Percentiles rank a stretch among this genome's conserved stretches.
Evolutionary conservation across 2,888 invertebrate genomes (phyloP).

Genomic region (Chaetoderma sp.): DNA sequence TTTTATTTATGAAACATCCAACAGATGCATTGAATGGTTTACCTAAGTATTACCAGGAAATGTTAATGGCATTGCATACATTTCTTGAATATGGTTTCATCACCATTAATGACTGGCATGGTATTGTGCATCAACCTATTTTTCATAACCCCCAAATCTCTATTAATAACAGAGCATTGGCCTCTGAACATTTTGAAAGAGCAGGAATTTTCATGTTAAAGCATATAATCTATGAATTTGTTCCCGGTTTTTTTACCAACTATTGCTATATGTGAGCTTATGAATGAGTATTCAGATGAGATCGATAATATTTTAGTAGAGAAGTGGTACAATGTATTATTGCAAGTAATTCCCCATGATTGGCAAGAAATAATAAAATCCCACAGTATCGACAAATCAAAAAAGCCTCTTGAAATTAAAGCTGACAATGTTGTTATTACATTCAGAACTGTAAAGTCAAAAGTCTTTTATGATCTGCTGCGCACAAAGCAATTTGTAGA

Average conservation of each 20-base stretch:
- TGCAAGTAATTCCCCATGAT: no score
- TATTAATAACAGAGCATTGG: no score
- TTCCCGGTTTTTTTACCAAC: background rate
- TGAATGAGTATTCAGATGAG: no score
- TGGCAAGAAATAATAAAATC: no score
- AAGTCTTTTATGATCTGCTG: no score
- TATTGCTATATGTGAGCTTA: background rate
- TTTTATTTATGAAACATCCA: background rate
- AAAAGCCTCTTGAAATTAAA: no score
- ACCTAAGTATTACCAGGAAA: background rate
- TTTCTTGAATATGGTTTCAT: background rate
- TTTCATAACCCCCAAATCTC: background rate
- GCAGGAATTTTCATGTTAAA: background rate
- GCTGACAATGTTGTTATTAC: no score
- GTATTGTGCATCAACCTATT: background rate
- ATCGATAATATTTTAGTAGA: no score
- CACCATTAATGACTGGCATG: background rate
- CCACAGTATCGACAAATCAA: no score
- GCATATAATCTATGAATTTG: background rate
- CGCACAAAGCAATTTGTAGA: no score
- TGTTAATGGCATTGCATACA: background rate
- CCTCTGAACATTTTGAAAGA: background rate
- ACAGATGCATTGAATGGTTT: background rate
- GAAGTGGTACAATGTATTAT: no score
- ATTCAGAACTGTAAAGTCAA: no score